These are phyloP conservation scores for Pogonocherus hispidulus DNA, from an alignment of 2,888 invertebrate species.

Conservation along the genomic window DNA sequence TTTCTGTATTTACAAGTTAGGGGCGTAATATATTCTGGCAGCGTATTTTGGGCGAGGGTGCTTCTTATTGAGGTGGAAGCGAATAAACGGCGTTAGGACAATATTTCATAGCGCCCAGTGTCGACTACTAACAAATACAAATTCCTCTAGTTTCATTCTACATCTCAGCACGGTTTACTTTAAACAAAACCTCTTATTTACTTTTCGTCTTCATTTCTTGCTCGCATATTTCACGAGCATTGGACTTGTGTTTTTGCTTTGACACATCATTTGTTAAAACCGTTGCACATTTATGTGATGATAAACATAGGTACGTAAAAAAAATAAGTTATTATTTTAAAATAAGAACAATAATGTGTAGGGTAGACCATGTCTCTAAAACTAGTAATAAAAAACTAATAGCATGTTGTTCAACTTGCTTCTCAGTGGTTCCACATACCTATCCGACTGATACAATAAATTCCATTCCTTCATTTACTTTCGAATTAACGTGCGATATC, in stretches of 20 bases:
- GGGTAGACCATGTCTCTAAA: no score
- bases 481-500: no score
- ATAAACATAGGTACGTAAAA: not conserved
- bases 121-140: conserved; percentile 60
- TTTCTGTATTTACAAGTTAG: conserved; percentile 47
- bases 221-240: conserved; percentile 39
- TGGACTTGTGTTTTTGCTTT: conserved; percentile 41
- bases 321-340: no score
- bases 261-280: conserved; percentile 37
- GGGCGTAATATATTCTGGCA: conserved; percentile 49
- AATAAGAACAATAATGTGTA: no score
- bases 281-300: conserved; percentile 3
- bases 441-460: no score
- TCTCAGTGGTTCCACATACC: no score
- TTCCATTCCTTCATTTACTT: no score
- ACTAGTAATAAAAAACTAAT: no score
- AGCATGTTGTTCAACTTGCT: no score
- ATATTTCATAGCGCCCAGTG: conserved; percentile 59
- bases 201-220: conserved; percentile 48
- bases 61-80: conserved; percentile 59
- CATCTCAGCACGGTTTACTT: conserved; percentile 47
- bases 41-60: conserved; percentile 54
- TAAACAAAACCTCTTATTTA: conserved; percentile 50
- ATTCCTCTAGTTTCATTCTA: conserved; percentile 50
- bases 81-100: conserved; percentile 59